A percentile compares a stretch with the other conserved stretches of the same genome.
Conservation (phyloP, 2,797 vertebrate genomes). For the Carduelis carduelis region DNA sequence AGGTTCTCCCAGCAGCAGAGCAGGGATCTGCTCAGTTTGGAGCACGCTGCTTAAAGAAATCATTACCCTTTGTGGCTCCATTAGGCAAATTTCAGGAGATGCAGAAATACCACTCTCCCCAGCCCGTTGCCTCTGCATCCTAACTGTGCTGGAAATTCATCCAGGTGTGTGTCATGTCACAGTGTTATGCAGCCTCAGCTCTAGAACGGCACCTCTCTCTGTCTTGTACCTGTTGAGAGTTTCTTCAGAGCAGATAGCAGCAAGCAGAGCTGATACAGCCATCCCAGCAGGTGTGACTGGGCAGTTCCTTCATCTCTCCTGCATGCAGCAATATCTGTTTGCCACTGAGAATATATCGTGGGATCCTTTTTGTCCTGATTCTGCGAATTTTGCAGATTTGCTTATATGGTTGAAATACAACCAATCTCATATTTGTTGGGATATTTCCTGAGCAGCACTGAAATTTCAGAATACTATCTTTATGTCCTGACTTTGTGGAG, state of each 20-base stretch:
- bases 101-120: neutral
- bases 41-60: neutral
- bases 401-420: neutral
- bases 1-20: neutral
- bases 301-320: neutral
- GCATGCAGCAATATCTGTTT: neutral
- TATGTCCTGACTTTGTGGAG: neutral
- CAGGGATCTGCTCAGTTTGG: neutral
- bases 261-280: neutral
- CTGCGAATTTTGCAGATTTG: neutral
- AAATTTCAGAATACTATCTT: neutral
- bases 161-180: neutral
- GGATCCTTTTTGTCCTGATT: neutral
- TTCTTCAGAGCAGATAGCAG: neutral
- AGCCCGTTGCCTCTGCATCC: rapidly evolving
- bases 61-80: neutral
- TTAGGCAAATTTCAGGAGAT: neutral
- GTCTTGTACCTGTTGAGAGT: neutral
- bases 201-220: neutral
- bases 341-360: neutral
- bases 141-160: neutral
- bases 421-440: neutral
- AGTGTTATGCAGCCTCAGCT: neutral
- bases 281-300: neutral
- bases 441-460: neutral